Percentiles rank a stretch among this genome's conserved stretches.
These are phyloP conservation scores for Gonocerus acuteangulatus DNA, from an alignment of 2,888 invertebrate species.

Conservation along the genomic window DNA sequence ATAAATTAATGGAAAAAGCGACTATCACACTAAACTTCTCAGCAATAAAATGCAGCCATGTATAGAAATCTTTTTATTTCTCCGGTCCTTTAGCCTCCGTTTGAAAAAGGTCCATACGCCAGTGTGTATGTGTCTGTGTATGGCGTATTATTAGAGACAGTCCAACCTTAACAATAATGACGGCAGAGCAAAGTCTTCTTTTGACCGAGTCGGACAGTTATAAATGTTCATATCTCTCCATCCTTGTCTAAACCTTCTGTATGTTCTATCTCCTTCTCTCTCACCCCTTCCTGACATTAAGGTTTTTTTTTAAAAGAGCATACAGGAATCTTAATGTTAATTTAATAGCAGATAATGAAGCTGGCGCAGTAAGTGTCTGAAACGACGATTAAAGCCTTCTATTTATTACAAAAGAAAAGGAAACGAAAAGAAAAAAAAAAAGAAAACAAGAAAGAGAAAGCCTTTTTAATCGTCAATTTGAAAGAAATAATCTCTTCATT, in stretches of 20 bases:
- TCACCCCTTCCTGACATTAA: conserved; percentile 7
- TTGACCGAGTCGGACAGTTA: conserved; percentile 23
- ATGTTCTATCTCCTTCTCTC: neutral
- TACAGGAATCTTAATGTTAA: conserved; percentile 24
- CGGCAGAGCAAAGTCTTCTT: conserved; percentile 4
- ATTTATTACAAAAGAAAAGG: conserved; percentile 7
- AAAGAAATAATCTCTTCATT: neutral
- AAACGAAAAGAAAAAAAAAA: neutral
- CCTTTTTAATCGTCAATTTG: neutral
- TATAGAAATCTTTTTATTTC: conserved; percentile 20
- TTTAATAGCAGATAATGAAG: conserved; percentile 25
- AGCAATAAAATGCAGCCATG: conserved; percentile 18
- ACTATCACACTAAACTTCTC: neutral
- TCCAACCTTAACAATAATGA: conserved; percentile 25
- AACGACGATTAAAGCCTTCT: conserved; percentile 14
- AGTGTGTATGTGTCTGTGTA: conserved; percentile 2
- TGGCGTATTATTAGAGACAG: conserved; percentile 23
- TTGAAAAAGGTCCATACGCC: neutral
- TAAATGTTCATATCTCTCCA: conserved; percentile 22
- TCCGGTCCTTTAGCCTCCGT: neutral
- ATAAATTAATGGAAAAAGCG: too few relatives aligned
- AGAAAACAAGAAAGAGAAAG: too few relatives aligned
- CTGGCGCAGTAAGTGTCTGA: neutral
- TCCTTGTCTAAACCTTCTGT: conserved; percentile 2
- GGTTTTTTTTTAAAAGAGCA: conserved; percentile 22